Conservation (phyloP, 2,888 invertebrate genomes). For the Harmothoe impar region DNA sequence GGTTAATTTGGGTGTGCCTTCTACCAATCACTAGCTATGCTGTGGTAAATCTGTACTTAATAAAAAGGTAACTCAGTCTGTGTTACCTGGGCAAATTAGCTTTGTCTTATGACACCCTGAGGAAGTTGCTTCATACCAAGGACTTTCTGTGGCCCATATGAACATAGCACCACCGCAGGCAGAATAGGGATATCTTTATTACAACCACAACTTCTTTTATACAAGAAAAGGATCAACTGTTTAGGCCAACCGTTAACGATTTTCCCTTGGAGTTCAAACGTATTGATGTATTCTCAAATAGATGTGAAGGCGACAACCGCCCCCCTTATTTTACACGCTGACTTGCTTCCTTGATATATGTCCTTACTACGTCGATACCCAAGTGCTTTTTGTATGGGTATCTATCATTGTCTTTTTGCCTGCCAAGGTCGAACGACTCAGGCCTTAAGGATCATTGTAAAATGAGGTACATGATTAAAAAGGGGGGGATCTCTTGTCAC, state of each 20-base stretch:
- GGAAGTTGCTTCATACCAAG: no score
- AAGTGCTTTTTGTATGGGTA: not conserved
- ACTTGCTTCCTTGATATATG: constrained; percentile 3
- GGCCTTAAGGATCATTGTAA: not conserved
- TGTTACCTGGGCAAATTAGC: no score
- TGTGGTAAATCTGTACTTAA: no score
- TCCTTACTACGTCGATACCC: not conserved
- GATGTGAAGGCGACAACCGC: not conserved
- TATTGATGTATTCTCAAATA: not conserved
- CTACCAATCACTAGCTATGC: no score
- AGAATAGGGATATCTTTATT: no score
- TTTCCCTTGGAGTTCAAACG: not conserved
- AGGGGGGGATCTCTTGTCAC: no score
- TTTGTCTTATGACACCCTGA: no score
- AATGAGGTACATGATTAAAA: no score
- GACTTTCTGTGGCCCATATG: no score
- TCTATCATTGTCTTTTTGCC: not conserved
- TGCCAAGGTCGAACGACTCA: not conserved
- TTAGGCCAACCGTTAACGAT: not conserved
- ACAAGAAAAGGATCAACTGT: constrained; percentile 7
- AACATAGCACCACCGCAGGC: no score
- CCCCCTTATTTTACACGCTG: not conserved
- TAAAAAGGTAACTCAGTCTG: no score
- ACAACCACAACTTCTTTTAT: not conserved
- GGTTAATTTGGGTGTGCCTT: no score